Percentiles rank a stretch among this genome's conserved stretches.
Evolutionary conservation across 2,797 vertebrate genomes (phyloP).

Genomic region (Lutjanus argentimaculatus): DNA sequence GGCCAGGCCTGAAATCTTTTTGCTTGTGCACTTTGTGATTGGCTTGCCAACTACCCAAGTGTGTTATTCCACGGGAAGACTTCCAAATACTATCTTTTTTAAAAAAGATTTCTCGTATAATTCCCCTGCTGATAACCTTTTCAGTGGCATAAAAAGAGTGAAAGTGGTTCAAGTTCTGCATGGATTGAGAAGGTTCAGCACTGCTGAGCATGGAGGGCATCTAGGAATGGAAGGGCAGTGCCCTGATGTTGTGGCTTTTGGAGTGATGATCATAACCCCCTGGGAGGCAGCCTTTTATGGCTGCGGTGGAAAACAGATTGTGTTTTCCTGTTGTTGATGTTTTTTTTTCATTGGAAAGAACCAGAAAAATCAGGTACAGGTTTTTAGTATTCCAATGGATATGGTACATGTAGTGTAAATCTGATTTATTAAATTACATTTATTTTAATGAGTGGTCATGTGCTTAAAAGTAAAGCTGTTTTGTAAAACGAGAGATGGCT

Average conservation of each 20-base stretch:
- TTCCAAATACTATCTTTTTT: conserved; percentile 67
- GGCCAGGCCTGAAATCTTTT: conserved; percentile 71
- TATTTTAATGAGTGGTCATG: not conserved
- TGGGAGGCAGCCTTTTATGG: conserved; percentile 69
- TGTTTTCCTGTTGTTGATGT: conserved; percentile 63
- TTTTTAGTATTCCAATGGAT: not conserved
- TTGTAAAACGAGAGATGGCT: not conserved
- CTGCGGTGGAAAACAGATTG: conserved; percentile 55
- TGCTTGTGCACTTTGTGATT: conserved; percentile 60
- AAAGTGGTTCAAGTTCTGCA: conserved; percentile 79
- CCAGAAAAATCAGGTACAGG: conserved; percentile 18
- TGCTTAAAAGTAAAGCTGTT: not conserved
- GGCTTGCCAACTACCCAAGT: conserved; percentile 66
- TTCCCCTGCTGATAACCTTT: conserved; percentile 69
- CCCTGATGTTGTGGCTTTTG: conserved; percentile 76
- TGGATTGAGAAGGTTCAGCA: conserved; percentile 80
- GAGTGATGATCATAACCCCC: conserved; percentile 66
- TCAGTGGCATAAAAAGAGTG: conserved; percentile 62
- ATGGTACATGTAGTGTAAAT: not conserved
- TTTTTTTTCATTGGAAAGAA: conserved; percentile 40
- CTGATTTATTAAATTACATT: not conserved
- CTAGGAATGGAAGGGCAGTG: conserved; percentile 75
- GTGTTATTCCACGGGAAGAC: conserved; percentile 72
- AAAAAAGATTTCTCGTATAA: conserved; percentile 64
- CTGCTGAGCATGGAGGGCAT: conserved; percentile 78